A percentile compares a stretch with the other conserved stretches of the same genome.
phyloP scores from a whole-genome alignment of 2,797 vertebrate genomes.

The Ibycter americanus region DNA sequence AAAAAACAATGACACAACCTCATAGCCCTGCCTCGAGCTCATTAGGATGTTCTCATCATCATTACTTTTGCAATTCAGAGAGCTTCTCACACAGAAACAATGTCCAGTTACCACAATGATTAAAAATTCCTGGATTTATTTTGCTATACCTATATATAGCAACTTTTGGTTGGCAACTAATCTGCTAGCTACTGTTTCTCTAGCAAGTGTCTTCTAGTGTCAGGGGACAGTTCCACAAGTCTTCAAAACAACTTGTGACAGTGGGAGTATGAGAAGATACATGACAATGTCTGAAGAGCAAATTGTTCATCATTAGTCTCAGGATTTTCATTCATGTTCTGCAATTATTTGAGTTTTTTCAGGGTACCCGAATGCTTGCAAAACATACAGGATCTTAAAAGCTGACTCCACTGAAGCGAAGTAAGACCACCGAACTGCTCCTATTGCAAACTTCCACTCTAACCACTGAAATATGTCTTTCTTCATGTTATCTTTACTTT shows the following conservation, averaged over 20 bases:
- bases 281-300: neutral
- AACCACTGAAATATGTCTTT: neutral
- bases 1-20: neutral
- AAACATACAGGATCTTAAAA: neutral
- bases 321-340: neutral
- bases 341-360: neutral
- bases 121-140: neutral
- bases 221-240: neutral
- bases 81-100: neutral
- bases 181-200: neutral
- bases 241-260: neutral
- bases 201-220: neutral
- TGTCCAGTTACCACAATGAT: neutral
- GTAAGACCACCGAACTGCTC: accelerated
- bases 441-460: neutral
- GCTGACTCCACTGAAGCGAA: neutral
- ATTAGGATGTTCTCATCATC: neutral
- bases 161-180: neutral
- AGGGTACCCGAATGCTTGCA: neutral
- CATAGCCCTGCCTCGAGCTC: neutral
- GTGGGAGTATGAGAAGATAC: neutral
- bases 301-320: neutral
- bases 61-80: neutral
- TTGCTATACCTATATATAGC: neutral
- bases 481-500: neutral